Evolutionary conservation across 1,140 invertebrate genomes (phyloP), one percentile per base, ranked within the genome.

Genomic region (Andrena cerasifolii): DNA sequence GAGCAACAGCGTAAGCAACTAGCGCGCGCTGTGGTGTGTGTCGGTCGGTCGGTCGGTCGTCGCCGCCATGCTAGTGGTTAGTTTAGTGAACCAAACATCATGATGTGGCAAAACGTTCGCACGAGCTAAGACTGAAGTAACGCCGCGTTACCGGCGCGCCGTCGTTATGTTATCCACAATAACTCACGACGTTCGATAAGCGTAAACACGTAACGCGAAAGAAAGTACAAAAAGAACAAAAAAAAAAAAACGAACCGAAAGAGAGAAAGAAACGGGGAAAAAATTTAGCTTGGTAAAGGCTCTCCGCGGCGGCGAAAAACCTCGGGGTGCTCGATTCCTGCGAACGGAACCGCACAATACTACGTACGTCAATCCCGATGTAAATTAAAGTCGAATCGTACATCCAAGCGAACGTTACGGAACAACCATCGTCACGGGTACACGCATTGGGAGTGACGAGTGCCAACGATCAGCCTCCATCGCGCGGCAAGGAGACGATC

Each of bases 41-140:
- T 82, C 73, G 78, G 84, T 88, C 83, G 87, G 86, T 88, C 83
- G 88, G 87, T 89, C 86, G 89, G 87, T 89, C 83, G 89, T 88
- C 90, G 88, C 87, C 93, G 92, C 92, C 92, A 93, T 93, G 93
- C 93, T 88, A 92, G 91, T 93, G 92, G 92, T 92, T 92, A 91
- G 91, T 89, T 89, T 89, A 90, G 90, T 90, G 88, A 89, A 88
- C 87, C 88, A 89, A 91, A 92, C 89, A 91, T 92, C 90, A 93
- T 93, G 92, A 93, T 93, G 93, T 93, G 93, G 93, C 93, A 93
- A 88, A 91, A 90, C 88, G 88, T 90, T 91, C 85, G 86, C 84
- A 89, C 86, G 84, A 86, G 87, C 79, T 90, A 81, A 91, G 87
- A 82, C 80, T 80, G 79, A 85, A 86, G 83, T 75, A 86, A 85